These are phyloP conservation scores for Pterostichus niger DNA, from an alignment of 2,888 invertebrate genomes.

Conservation along the genomic window DNA sequence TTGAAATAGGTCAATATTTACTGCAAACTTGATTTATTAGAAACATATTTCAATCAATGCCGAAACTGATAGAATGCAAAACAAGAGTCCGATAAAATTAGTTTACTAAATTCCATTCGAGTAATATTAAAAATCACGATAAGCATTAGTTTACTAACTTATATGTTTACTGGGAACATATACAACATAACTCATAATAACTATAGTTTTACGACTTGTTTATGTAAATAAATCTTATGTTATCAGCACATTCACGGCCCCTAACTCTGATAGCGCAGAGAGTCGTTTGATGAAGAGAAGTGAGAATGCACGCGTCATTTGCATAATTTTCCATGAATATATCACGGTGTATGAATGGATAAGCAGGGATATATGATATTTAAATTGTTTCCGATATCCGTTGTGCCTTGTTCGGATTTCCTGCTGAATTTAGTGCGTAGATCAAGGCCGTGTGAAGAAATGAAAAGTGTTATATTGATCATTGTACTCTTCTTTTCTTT, in stretches of 20 bases:
- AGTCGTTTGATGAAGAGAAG: not conserved
- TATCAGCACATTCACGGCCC: constrained; percentile 5
- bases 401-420: not conserved
- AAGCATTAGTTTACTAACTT: not conserved
- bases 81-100: not conserved
- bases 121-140: not conserved
- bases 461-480: not conserved
- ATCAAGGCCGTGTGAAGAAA: not conserved
- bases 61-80: not conserved
- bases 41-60: constrained; percentile 9
- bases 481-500: no score
- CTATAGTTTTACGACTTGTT: constrained; percentile 1
- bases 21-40: not conserved
- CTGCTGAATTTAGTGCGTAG: not conserved
- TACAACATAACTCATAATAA: not conserved
- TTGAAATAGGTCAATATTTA: no score
- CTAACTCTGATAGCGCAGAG: not conserved
- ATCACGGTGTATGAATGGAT: not conserved
- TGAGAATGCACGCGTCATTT: constrained; percentile 2
- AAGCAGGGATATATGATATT: constrained; percentile 1
- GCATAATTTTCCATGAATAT: constrained; percentile 8
- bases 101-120: constrained; percentile 4
- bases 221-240: constrained; percentile 12
- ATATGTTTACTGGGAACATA: not conserved
- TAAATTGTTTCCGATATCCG: constrained; percentile 9